Conservation (phyloP, 35 echinoderm and acorn worm species). For the Diadema setosum region DNA sequence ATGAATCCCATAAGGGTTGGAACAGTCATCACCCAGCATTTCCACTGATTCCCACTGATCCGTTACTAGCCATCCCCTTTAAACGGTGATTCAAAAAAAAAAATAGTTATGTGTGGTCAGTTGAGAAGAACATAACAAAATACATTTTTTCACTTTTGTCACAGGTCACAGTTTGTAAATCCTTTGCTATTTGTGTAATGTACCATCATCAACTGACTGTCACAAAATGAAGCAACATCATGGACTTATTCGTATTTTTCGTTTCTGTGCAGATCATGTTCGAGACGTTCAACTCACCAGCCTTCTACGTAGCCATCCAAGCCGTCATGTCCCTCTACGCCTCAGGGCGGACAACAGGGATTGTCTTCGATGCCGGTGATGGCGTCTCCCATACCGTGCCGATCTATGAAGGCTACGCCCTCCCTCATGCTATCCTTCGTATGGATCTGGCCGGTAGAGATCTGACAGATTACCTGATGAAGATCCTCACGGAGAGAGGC, state of each 20-base stretch:
- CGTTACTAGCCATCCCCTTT: too few species aligned
- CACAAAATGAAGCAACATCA: too few species aligned
- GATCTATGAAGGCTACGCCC: slow-evolving; percentile 62
- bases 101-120: too few species aligned
- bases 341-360: slow-evolving; percentile 51
- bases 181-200: too few species aligned
- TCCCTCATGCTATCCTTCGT: slow-evolving; percentile 41
- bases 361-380: slow-evolving; percentile 47
- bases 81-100: too few species aligned
- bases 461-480: slow-evolving; percentile 54
- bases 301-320: slow-evolving; percentile 46
- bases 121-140: too few species aligned
- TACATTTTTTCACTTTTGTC: too few species aligned
- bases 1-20: too few species aligned
- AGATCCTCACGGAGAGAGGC: slow-evolving; percentile 34
- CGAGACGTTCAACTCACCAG: slow-evolving; percentile 50
- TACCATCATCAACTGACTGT: too few species aligned
- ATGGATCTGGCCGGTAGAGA: slow-evolving; percentile 46
- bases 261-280: slow-evolving; percentile 19
- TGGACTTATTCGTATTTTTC: neutral
- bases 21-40: too few species aligned
- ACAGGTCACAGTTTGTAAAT: too few species aligned
- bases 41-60: too few species aligned
- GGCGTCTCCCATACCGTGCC: slow-evolving; percentile 49
- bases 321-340: slow-evolving; percentile 55